Evolutionary conservation across 2,888 invertebrate genomes (phyloP).

Genomic region (Zhuqinia jingwanae): DNA sequence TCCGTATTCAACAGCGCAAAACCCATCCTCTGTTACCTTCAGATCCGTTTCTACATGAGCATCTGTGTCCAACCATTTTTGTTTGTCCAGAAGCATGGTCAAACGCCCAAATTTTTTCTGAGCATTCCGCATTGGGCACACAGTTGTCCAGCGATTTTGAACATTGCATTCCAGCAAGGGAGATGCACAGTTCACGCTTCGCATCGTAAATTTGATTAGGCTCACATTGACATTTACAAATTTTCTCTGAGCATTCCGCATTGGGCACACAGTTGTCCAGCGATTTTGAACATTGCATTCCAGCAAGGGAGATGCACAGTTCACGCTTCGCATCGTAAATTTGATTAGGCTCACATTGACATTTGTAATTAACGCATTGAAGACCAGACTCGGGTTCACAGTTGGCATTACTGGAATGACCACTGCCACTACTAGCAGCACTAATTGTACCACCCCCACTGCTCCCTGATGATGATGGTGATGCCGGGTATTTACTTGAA

Average conservation of each 20-base stretch:
- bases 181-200: conserved; percentile 66
- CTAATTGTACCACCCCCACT: not conserved
- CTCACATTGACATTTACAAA: conserved; percentile 69
- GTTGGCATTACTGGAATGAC: conserved; percentile 47
- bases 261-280: conserved; percentile 71
- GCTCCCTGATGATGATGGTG: not conserved
- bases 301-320: conserved; percentile 67
- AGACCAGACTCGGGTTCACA: conserved; percentile 69
- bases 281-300: conserved; percentile 65
- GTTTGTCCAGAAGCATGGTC: conserved; percentile 71
- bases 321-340: conserved; percentile 67
- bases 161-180: conserved; percentile 66
- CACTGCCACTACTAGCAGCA: not conserved
- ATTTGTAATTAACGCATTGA: conserved; percentile 67
- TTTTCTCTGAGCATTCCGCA: conserved; percentile 70
- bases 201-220: conserved; percentile 68
- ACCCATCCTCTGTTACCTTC: conserved; percentile 67
- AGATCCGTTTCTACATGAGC: conserved; percentile 65
- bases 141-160: conserved; percentile 71
- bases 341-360: conserved; percentile 70
- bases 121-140: conserved; percentile 67
- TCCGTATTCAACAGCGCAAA: conserved; percentile 71
- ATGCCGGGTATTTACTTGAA: conserved; percentile 52
- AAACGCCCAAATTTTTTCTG: conserved; percentile 70
- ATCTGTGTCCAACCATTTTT: conserved; percentile 69